Conservation (phyloP, 2,797 vertebrate species). For the Mycteria americana region DNA sequence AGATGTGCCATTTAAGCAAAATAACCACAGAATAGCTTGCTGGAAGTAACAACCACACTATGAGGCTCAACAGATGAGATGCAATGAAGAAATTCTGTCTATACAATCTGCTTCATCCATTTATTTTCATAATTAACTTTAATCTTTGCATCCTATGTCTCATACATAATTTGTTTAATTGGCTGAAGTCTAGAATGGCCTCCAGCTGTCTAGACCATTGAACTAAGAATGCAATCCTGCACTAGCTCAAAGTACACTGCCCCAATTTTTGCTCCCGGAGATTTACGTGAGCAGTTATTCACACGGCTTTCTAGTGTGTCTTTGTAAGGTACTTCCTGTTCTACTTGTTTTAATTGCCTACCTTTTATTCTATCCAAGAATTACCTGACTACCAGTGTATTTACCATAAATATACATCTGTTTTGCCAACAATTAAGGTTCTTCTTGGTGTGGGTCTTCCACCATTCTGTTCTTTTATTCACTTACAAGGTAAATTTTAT, state of each 20-base stretch:
- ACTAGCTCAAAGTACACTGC: neutral
- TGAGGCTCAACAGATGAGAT: neutral
- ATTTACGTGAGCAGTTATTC: neutral
- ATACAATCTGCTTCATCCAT: slow-evolving; percentile 39
- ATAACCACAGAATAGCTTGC: slow-evolving; percentile 15
- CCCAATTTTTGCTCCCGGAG: neutral
- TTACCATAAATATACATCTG: neutral
- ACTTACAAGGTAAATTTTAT: neutral
- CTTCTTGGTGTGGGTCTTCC: neutral
- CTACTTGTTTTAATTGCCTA: slow-evolving; percentile 19
- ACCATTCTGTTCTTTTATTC: neutral
- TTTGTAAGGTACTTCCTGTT: slow-evolving; percentile 47
- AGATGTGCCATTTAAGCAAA: slow-evolving; percentile 16
- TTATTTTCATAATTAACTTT: slow-evolving; percentile 49
- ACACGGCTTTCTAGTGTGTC: neutral
- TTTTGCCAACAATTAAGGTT: neutral
- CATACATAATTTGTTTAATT: slow-evolving; percentile 57
- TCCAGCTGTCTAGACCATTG: slow-evolving; percentile 52
- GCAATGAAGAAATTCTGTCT: slow-evolving; percentile 37
- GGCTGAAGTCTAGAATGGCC: slow-evolving; percentile 28
- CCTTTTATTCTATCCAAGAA: neutral
- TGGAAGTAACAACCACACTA: slow-evolving; percentile 10
- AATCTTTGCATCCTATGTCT: slow-evolving; percentile 45
- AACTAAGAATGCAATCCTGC: slow-evolving; percentile 14
- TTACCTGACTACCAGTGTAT: neutral